A percentile compares a stretch with the other conserved stretches of the same genome.
phyloP scores from a whole-genome alignment of 37 sponge, comb jelly and placozoan genomes.

The Halisarca cf. caerulea region DNA sequence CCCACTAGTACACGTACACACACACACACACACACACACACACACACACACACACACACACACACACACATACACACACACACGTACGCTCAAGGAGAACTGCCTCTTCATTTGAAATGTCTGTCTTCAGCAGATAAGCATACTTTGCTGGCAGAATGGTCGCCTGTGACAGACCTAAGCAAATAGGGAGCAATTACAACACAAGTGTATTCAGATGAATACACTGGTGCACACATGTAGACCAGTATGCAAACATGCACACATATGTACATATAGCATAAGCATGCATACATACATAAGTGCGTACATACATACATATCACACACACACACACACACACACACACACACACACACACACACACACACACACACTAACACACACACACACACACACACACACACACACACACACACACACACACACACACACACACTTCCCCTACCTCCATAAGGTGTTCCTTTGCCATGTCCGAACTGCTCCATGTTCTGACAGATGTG shows the following conservation, averaged over 20 bases:
- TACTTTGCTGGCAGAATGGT: slow-evolving; percentile 80
- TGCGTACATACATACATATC: too few species aligned
- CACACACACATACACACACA: background rate
- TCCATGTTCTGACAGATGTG: slow-evolving; percentile 90
- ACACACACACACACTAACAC: too few species aligned
- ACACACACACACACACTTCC: background rate
- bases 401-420: too few species aligned
- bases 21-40: background rate
- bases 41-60: slow-evolving; percentile 22
- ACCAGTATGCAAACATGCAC: too few species aligned
- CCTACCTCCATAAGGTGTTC: slow-evolving; percentile 83
- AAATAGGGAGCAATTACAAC: background rate
- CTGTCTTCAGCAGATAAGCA: slow-evolving; percentile 79
- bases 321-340: too few species aligned
- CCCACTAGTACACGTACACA: slow-evolving; percentile 16
- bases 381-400: too few species aligned
- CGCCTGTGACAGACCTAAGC: slow-evolving; percentile 76
- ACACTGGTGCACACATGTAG: too few species aligned
- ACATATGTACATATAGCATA: too few species aligned
- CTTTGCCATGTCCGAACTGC: slow-evolving; percentile 93
- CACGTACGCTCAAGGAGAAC: slow-evolving; percentile 85
- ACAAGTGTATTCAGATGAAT: too few species aligned
- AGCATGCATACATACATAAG: too few species aligned
- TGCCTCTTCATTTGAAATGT: slow-evolving; percentile 66
- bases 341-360: too few species aligned